Evolutionary conservation across 2,113 vertebrate genomes (phyloP).

Genomic region (Vidua macroura): DNA sequence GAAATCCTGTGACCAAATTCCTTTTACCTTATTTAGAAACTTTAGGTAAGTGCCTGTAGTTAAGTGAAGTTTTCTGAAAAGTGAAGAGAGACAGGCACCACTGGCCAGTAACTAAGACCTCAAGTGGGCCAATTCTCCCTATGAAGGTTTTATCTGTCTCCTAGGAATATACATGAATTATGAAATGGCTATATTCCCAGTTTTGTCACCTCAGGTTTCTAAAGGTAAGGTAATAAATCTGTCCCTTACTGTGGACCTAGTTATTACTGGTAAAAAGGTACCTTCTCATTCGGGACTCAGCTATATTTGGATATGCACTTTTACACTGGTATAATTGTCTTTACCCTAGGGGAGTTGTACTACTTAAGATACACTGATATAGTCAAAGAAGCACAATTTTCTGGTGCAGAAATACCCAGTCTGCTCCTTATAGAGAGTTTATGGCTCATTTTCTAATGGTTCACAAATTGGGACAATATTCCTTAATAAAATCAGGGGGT

Average conservation of each 20-base stretch:
- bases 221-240: conserved; percentile 22
- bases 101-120: background rate
- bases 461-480: conserved; percentile 19
- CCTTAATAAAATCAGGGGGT: background rate
- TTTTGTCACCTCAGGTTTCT: conserved; percentile 15
- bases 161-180: background rate
- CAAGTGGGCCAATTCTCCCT: background rate
- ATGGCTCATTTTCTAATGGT: background rate
- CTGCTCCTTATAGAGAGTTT: background rate
- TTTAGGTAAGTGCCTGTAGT: background rate
- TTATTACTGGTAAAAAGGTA: conserved; percentile 47
- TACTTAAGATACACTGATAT: conserved; percentile 43
- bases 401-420: background rate
- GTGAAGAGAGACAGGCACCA: background rate
- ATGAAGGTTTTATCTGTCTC: background rate
- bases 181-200: background rate
- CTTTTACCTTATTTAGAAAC: background rate
- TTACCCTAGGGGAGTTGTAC: conserved; percentile 60
- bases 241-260: conserved; percentile 31
- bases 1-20: background rate
- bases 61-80: background rate
- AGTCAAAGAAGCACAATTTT: conserved; percentile 40
- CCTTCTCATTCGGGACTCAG: background rate
- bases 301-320: conserved; percentile 59
- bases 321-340: conserved; percentile 56